phyloP scores from a whole-genome alignment of 2,888 invertebrate genomes.

The Limenitis camilla region DNA sequence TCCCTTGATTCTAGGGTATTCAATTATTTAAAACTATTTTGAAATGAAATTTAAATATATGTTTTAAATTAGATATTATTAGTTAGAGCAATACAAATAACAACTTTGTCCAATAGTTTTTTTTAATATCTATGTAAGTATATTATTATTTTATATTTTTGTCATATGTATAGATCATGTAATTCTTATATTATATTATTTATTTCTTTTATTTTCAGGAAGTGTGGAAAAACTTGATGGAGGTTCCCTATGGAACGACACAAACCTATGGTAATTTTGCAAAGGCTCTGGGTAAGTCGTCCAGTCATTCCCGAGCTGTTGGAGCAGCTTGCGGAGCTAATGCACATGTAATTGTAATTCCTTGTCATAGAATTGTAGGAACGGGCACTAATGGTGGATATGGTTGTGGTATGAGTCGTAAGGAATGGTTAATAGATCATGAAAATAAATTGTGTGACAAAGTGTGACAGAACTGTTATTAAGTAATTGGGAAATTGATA shows the following conservation, averaged over 20 bases:
- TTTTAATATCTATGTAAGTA: neutral
- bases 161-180: no score
- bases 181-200: no score
- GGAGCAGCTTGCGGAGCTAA: constrained; percentile 64
- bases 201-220: constrained; percentile 35
- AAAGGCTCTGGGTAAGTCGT: constrained; percentile 44
- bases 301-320: constrained; percentile 54
- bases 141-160: neutral
- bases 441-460: constrained; percentile 41
- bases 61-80: no score
- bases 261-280: constrained; percentile 57
- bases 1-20: no score
- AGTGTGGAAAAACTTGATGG: constrained; percentile 53
- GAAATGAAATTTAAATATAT: no score
- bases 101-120: neutral
- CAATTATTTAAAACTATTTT: no score
- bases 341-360: constrained; percentile 49
- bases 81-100: no score
- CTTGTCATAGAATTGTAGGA: constrained; percentile 60
- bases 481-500: no score
- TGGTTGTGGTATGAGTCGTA: constrained; percentile 67
- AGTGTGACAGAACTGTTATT: neutral
- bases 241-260: constrained; percentile 54
- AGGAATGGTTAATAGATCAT: constrained; percentile 67
- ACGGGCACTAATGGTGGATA: constrained; percentile 62